Evolutionary conservation across 2,797 vertebrate genomes (phyloP), one percentile per base, ranked within the genome.

Genomic region (Prionace glauca): DNA sequence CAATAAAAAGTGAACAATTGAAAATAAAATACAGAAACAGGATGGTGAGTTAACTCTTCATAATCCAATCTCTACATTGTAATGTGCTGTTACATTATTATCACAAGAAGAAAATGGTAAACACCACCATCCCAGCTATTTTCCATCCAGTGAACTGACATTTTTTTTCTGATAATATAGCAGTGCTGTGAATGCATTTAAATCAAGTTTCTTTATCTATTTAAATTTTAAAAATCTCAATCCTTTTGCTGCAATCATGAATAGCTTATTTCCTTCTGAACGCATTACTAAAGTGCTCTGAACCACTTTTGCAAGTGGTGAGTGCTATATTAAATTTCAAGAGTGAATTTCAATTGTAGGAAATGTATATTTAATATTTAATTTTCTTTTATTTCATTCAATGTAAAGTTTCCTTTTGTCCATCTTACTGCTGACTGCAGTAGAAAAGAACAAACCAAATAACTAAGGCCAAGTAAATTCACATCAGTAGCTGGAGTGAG

Each of bases 1-100:
- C 62, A 92, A 41, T 92, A 69, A 92, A 41, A 92, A 92, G 18
- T 41, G n/a, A 92, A 92, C 32, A 36, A 41, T n/a, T 94, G 71
- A 50, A 95, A 95, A 77, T 74, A 74, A 74, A 74, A 74, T 56
- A 50, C 71, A 95, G 93, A 95, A 50, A 24, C 71, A 72, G 2
- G 92, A 41, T 94, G 62, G 65, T 8, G 20, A 67, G 69, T 93
- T 93, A 71, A 93, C 62, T 36, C 36, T 20, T 94, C 45, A 94
- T 72, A 11, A 71, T 74, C 45, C n/a, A 50, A 56, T 41, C 45
- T 16, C 41, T 77, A 56, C 36, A 94, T 29, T 20, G 14, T 74
- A 95, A 74, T 74, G 41, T 94, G 0, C 24, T 71, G 41, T 26
- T 50, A 72, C 41, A 91, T 65, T 32, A 62, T 90, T 91, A n/a